These are phyloP conservation scores for Miltochrista miniata DNA, from an alignment of 2,888 invertebrate genomes.

Conservation along the genomic window DNA sequence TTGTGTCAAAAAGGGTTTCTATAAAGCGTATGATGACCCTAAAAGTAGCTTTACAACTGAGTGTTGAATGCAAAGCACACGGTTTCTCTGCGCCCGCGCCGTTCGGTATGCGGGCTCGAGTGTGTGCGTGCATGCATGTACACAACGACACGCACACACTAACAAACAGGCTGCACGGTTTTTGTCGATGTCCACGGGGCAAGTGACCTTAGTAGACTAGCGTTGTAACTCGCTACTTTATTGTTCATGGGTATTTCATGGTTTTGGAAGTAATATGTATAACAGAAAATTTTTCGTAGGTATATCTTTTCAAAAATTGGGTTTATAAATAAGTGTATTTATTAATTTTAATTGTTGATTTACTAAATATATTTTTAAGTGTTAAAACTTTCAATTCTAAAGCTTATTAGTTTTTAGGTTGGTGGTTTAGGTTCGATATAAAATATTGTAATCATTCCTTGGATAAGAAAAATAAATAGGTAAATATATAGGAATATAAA, in stretches of 20 bases:
- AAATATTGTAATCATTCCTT: no score
- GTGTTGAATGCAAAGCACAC: conserved; percentile 75
- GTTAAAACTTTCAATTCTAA: no score
- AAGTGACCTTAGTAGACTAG: conserved; percentile 65
- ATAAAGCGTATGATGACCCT: conserved; percentile 80
- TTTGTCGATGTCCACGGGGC: conserved; percentile 83
- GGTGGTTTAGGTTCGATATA: no score
- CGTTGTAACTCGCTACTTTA: conserved; percentile 54
- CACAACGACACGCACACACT: conserved; percentile 46
- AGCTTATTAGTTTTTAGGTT: no score
- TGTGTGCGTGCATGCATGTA: conserved; percentile 52
- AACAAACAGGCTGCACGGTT: conserved; percentile 72
- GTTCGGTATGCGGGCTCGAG: conserved; percentile 67
- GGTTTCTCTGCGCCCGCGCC: conserved; percentile 73
- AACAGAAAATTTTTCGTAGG: no score
- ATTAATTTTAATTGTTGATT: no score
- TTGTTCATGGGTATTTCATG: conserved; percentile 17
- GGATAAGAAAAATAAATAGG: no score
- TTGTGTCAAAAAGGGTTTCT: conserved; percentile 46
- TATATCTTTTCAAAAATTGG: no score
- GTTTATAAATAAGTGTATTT: no score
- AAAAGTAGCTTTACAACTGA: conserved; percentile 76
- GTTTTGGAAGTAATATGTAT: neutral
- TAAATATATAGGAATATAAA: no score
- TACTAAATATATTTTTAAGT: no score